These are phyloP conservation scores for Mus musculus DNA, from an alignment of 2,113 vertebrate species.

Conservation along the genomic window GRCm39 chrX:82149501-82150000, in stretches of 20 bases:
- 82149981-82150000: conserved; percentile 78
- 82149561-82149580: no score
- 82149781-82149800: conserved; percentile 12
- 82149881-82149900: conserved; percentile 35
- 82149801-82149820: neutral
- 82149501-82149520: no score
- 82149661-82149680: no score
- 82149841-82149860: neutral
- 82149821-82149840: conserved; percentile 46
- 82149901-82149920: conserved; percentile 50
- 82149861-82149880: conserved; percentile 40
- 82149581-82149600: no score
- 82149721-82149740: neutral
- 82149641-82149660: no score
- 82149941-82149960: conserved; percentile 66
- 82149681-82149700: neutral
- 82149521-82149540: no score
- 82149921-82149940: conserved; percentile 60
- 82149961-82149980: conserved; percentile 62
- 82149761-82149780: neutral
- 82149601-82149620: no score
- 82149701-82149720: neutral
- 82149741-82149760: neutral
- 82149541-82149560: no score
- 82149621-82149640: no score